phyloP scores from a whole-genome alignment of 2,888 invertebrate species.

The Cepaea hortensis region DNA sequence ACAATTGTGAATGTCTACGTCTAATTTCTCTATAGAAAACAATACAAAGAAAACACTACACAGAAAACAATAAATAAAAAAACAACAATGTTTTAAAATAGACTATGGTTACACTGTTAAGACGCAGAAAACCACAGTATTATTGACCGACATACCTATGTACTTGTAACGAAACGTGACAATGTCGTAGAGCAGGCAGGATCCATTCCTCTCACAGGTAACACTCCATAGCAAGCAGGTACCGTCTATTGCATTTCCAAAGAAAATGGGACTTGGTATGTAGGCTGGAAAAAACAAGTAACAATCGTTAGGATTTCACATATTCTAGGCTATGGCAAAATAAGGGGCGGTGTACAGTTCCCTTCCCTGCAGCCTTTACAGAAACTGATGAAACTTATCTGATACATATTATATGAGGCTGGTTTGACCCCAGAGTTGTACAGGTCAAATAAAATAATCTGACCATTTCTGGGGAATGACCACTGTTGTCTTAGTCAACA shows the following conservation, averaged over 20 bases:
- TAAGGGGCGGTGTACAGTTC: background rate
- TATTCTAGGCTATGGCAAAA: background rate
- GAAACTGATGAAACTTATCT: background rate
- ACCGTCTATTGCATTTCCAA: constrained; percentile 78
- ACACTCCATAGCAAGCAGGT: constrained; percentile 78
- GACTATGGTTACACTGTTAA: no score
- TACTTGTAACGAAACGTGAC: constrained; percentile 93
- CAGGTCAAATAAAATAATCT: no score
- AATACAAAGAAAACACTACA: background rate
- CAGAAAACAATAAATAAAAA: background rate
- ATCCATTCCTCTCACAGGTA: constrained; percentile 79
- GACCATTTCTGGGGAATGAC: no score
- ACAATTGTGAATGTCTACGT: no score
- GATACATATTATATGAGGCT: background rate
- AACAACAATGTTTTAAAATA: background rate
- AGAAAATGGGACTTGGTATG: constrained; percentile 79
- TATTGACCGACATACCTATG: constrained; percentile 68
- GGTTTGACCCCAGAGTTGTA: no score
- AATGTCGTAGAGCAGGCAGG: constrained; percentile 94
- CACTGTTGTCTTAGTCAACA: no score
- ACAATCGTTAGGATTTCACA: background rate
- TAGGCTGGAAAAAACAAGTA: constrained; percentile 59
- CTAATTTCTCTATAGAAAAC: no score
- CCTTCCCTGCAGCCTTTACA: no score
- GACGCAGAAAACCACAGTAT: no score